These are phyloP conservation scores for Ridgeia piscesae DNA, from an alignment of 1,140 invertebrate genomes.

Conservation along the genomic window DNA sequence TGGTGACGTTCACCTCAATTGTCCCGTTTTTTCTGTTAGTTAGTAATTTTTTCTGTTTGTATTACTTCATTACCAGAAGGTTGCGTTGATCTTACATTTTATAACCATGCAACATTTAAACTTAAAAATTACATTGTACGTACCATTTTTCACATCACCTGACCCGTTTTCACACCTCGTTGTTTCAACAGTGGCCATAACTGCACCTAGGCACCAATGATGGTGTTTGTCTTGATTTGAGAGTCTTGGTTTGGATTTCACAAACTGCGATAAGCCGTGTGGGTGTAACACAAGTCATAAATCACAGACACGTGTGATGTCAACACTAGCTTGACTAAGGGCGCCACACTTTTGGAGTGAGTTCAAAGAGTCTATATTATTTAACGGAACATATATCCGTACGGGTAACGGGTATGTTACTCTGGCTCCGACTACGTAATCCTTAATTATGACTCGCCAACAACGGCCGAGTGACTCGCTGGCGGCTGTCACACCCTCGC, in stretches of 20 bases:
- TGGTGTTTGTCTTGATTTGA: neutral
- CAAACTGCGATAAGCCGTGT: neutral
- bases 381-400: neutral
- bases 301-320: neutral
- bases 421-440: neutral
- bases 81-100: no score
- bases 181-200: neutral
- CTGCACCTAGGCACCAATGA: neutral
- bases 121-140: neutral
- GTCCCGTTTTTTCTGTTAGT: no score
- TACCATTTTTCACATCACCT: neutral
- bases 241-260: neutral
- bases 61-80: no score
- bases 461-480: neutral
- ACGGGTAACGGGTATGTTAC: neutral
- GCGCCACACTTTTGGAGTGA: neutral
- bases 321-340: neutral
- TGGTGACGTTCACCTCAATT: no score
- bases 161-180: neutral
- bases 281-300: neutral
- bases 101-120: no score
- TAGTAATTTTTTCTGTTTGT: no score
- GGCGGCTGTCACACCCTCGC: neutral
- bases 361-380: neutral
- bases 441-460: neutral